Conservation (phyloP, 2,113 vertebrate genomes). For the Danio rerio region GRCz12tu NC_133180.1:52485001-52485500, state of each 20-base stretch:
- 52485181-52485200: slow-evolving; percentile 80
- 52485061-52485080: slow-evolving; percentile 9
- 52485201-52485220: slow-evolving; percentile 83
- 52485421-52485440: slow-evolving; percentile 70
- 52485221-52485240: slow-evolving; percentile 85
- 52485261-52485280: slow-evolving; percentile 86
- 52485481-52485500: slow-evolving; percentile 30
- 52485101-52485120: slow-evolving; percentile 56
- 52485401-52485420: slow-evolving; percentile 78
- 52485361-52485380: slow-evolving; percentile 82
- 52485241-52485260: slow-evolving; percentile 84
- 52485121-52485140: slow-evolving; percentile 70
- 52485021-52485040: background rate
- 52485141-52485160: slow-evolving; percentile 62
- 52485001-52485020: background rate
- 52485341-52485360: slow-evolving; percentile 84
- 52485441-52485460: slow-evolving; percentile 64
- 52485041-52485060: background rate
- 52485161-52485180: slow-evolving; percentile 81
- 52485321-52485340: slow-evolving; percentile 85
- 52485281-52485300: slow-evolving; percentile 87
- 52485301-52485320: slow-evolving; percentile 84
- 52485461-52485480: slow-evolving; percentile 43
- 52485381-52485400: slow-evolving; percentile 80
- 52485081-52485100: slow-evolving; percentile 44